Evolutionary conservation across 2,888 invertebrate species (phyloP).

Genomic region (Rhogogaster chlorosoma): DNA sequence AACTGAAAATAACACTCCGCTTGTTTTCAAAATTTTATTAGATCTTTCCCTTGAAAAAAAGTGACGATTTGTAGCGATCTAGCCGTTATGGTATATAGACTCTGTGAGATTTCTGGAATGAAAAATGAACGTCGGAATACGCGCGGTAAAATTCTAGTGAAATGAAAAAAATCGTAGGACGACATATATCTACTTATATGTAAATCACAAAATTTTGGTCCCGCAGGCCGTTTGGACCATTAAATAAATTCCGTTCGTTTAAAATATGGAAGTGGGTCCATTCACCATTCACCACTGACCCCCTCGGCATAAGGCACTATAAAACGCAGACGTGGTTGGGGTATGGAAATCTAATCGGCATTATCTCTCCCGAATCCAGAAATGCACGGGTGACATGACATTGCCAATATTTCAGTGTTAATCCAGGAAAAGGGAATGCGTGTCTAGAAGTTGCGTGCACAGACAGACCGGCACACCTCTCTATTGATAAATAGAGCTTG

Average conservation of each 20-base stretch:
- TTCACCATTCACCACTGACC: slow-evolving; percentile 7
- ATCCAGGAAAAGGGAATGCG: slow-evolving; percentile 43
- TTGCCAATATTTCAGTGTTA: slow-evolving; percentile 38
- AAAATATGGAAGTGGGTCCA: slow-evolving; percentile 25
- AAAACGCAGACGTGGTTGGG: background rate
- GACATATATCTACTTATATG: background rate
- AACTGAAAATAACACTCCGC: background rate
- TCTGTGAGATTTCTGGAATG: background rate
- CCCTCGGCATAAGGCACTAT: slow-evolving; percentile 8
- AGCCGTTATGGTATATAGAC: too few species aligned
- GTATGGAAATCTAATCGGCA: slow-evolving; percentile 34
- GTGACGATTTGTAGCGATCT: background rate
- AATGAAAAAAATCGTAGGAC: background rate
- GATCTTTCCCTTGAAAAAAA: background rate
- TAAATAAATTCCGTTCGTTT: slow-evolving; percentile 6
- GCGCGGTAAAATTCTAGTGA: background rate
- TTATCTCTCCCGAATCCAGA: slow-evolving; percentile 24
- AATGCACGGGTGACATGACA: slow-evolving; percentile 12
- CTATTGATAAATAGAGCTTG: slow-evolving; percentile 54
- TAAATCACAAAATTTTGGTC: background rate
- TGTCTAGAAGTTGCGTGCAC: slow-evolving; percentile 51
- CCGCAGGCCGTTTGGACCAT: background rate
- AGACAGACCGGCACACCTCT: slow-evolving; percentile 51
- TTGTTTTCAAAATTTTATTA: background rate
- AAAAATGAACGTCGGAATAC: background rate